Evolutionary conservation across 2,113 vertebrate genomes (phyloP).

Genomic region (Callocephalon fimbriatum): DNA sequence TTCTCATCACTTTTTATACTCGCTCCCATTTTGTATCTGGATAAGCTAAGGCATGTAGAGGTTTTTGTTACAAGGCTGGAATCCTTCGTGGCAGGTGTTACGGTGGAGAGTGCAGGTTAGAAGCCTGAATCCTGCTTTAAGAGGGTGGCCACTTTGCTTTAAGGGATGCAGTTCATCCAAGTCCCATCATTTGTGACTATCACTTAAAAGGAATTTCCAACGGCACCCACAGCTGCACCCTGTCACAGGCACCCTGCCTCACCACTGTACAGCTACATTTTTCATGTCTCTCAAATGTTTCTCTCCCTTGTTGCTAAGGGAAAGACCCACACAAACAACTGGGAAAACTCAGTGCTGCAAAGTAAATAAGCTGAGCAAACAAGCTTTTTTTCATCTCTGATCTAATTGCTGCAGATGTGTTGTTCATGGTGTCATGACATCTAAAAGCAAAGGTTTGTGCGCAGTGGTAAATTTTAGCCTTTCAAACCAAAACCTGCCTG

Average conservation of each 20-base stretch:
- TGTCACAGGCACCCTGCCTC: background rate
- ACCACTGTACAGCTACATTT: background rate
- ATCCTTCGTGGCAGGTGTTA: accelerated
- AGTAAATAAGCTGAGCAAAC: slow-evolving; percentile 61
- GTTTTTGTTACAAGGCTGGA: background rate
- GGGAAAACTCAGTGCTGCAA: slow-evolving; percentile 1
- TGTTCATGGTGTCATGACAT: background rate
- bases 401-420: slow-evolving; percentile 18
- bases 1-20: background rate
- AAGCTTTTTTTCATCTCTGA: background rate
- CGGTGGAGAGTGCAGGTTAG: background rate
- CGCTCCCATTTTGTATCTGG: background rate
- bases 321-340: slow-evolving; percentile 65
- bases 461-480: background rate
- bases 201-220: slow-evolving; percentile 43
- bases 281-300: slow-evolving; percentile 40
- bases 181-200: background rate
- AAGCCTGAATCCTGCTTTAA: background rate
- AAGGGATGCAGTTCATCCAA: background rate
- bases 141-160: background rate
- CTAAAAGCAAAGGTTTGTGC: background rate
- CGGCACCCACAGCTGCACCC: slow-evolving; percentile 38
- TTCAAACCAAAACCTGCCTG: background rate
- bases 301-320: slow-evolving; percentile 47
- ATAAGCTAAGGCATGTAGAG: background rate